phyloP scores from a whole-genome alignment of 2,888 invertebrate species.

The Cancer borealis region DNA sequence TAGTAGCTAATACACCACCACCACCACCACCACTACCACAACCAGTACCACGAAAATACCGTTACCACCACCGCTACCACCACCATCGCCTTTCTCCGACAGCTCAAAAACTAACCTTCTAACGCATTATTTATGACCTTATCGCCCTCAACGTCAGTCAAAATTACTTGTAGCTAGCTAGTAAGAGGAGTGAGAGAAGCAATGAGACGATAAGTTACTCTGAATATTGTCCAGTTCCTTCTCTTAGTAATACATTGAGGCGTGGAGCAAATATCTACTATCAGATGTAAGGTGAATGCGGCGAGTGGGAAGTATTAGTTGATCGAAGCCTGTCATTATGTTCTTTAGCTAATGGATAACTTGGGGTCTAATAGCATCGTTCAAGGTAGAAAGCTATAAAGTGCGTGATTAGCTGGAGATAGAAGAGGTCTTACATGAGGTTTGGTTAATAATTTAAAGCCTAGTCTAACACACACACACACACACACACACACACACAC shows the following conservation, averaged over 20 bases:
- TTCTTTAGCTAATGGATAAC: constrained; percentile 40
- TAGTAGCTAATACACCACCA: neutral
- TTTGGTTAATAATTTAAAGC: neutral
- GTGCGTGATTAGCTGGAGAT: neutral
- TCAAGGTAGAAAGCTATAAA: neutral
- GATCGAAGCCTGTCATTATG: neutral
- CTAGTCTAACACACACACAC: no score
- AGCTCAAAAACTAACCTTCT: neutral
- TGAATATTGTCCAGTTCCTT: neutral
- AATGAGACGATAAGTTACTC: neutral
- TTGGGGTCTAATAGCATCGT: neutral
- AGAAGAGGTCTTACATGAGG: neutral
- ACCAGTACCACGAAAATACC: neutral
- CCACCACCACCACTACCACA: no score
- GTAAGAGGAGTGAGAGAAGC: neutral
- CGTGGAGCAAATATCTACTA: neutral
- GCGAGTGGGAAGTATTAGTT: neutral
- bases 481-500: no score
- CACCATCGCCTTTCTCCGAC: neutral
- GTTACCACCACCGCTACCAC: no score
- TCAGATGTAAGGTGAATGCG: neutral
- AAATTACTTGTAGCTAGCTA: neutral
- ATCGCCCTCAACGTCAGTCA: neutral
- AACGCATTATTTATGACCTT: neutral
- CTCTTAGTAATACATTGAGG: no score